Evolutionary conservation across 2,113 vertebrate genomes (phyloP).

Genomic region (Gobiocypris rarus): DNA sequence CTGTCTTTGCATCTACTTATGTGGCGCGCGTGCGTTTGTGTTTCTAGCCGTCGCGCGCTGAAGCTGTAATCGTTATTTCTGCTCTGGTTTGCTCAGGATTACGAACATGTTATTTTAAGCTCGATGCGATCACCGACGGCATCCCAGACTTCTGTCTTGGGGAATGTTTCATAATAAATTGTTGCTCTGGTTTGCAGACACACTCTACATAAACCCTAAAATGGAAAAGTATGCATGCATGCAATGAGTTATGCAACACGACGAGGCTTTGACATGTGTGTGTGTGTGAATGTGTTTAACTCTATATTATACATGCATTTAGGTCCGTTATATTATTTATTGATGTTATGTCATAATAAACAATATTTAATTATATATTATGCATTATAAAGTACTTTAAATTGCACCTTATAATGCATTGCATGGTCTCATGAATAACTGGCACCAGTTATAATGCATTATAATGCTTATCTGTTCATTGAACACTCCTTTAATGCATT

Average conservation of each 20-base stretch:
- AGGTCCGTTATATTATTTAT: no score
- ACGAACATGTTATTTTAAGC: slow-evolving; percentile 13
- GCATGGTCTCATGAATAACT: no score
- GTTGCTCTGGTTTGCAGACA: background rate
- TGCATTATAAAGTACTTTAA: no score
- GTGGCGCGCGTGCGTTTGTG: background rate
- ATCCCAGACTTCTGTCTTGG: background rate
- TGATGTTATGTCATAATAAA: no score
- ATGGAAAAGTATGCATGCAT: background rate
- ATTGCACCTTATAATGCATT: no score
- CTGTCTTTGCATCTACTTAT: background rate
- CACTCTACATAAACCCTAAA: background rate
- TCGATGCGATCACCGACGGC: background rate
- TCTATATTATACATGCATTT: no score
- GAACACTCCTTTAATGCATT: no score
- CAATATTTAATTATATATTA: no score
- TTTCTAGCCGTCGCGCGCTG: background rate
- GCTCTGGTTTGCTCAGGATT: slow-evolving; percentile 1
- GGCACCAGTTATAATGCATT: no score
- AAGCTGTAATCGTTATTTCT: background rate
- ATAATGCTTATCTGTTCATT: no score
- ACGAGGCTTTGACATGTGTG: no score
- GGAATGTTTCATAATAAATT: slow-evolving; percentile 4
- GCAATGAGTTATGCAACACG: slow-evolving; percentile 2
- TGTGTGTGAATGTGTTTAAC: no score